Evolutionary conservation across 2,113 vertebrate species (phyloP).

Genomic region (Chaenogobius annularis): DNA sequence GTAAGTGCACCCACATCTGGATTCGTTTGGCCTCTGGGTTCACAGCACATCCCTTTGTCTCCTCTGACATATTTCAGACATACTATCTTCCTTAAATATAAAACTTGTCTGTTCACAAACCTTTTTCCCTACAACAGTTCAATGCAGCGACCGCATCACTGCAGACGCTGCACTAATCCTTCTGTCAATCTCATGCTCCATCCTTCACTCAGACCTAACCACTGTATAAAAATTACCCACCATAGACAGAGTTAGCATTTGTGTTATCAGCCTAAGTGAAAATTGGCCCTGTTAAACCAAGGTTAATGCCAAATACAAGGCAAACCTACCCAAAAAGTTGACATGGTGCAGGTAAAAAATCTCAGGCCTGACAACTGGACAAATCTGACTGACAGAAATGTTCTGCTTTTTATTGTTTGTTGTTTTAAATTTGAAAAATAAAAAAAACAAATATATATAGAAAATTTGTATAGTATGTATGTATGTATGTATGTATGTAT

Average conservation of each 20-base stretch:
- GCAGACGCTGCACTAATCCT: too few relatives aligned
- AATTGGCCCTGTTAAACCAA: not conserved
- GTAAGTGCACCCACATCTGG: slow-evolving; percentile 66
- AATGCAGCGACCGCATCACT: too few relatives aligned
- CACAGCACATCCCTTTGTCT: slow-evolving; percentile 52
- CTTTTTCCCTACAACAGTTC: not conserved
- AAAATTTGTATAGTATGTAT: too few relatives aligned
- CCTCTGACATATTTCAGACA: slow-evolving; percentile 49
- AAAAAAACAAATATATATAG: too few relatives aligned
- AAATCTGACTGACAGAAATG: too few relatives aligned
- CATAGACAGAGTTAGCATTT: not conserved
- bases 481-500: too few relatives aligned
- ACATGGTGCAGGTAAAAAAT: not conserved
- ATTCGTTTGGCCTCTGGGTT: slow-evolving; percentile 64
- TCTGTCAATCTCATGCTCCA: too few relatives aligned
- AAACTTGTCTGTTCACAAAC: slow-evolving; percentile 11
- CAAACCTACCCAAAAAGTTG: slow-evolving; percentile 22
- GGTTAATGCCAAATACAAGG: not conserved
- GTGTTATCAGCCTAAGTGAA: not conserved
- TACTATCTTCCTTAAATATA: slow-evolving; percentile 21
- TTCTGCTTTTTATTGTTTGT: too few relatives aligned
- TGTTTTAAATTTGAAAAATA: too few relatives aligned
- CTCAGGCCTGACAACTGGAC: too few relatives aligned
- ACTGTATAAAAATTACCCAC: not conserved
- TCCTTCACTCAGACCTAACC: not conserved